Conservation (phyloP, 2,113 vertebrate species). For the Pipra filicauda region DNA sequence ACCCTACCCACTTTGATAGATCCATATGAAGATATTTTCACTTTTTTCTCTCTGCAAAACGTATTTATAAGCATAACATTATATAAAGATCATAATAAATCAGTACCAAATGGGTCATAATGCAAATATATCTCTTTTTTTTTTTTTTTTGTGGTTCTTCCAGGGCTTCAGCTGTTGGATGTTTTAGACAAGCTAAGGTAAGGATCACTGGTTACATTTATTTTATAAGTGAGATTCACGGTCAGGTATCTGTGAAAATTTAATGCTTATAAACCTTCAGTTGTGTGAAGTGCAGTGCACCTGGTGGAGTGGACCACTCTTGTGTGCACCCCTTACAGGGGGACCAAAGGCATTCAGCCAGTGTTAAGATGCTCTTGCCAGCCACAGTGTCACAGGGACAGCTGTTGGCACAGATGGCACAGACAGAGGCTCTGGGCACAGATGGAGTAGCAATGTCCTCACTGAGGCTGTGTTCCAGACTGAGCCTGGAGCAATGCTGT, state of each 20-base stretch:
- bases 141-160: neutral
- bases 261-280: neutral
- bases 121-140: neutral
- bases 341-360: neutral
- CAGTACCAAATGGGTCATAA: neutral
- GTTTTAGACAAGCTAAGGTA: conserved; percentile 90
- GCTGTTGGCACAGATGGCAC: neutral
- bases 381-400: neutral
- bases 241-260: neutral
- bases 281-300: neutral
- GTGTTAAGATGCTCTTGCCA: neutral
- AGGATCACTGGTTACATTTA: conserved; percentile 27
- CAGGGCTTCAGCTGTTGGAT: conserved; percentile 93
- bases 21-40: neutral
- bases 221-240: neutral
- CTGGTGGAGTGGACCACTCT: neutral
- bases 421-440: neutral
- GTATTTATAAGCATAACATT: neutral
- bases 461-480: neutral
- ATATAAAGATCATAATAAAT: neutral
- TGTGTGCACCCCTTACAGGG: neutral
- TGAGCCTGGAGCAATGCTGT: neutral
- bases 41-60: neutral
- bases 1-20: neutral
- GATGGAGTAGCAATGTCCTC: neutral